Percentiles rank a stretch among this genome's conserved stretches.
phyloP scores from a whole-genome alignment of 2,113 vertebrate species.

The Cygnus buccinator region DNA sequence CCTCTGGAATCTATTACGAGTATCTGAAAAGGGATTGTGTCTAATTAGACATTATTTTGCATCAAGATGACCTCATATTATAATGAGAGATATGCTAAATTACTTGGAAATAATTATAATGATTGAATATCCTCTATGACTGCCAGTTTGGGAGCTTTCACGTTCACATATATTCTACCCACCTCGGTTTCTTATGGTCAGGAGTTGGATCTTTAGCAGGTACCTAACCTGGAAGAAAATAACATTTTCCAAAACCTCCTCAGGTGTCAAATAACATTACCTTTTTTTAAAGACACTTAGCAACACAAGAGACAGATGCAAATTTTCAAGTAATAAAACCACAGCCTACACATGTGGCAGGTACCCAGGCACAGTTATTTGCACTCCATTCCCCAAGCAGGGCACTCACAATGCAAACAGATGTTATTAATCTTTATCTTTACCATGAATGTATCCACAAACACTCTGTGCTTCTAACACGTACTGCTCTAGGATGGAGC shows the following conservation, averaged over 20 bases:
- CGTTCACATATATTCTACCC: not conserved
- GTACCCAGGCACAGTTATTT: not conserved
- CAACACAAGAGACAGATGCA: not conserved
- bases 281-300: not conserved
- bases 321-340: not conserved
- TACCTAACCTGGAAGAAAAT: not conserved
- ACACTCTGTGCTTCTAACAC: not conserved
- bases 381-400: not conserved
- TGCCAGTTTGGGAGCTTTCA: slow-evolving; percentile 26
- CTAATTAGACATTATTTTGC: slow-evolving; percentile 66
- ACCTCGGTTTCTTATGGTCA: not conserved
- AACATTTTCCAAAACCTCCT: not conserved
- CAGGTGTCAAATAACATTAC: not conserved
- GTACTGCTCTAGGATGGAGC: not conserved
- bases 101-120: slow-evolving; percentile 60
- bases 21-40: slow-evolving; percentile 43
- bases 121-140: slow-evolving; percentile 8
- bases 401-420: not conserved
- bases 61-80: slow-evolving; percentile 68
- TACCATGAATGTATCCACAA: not conserved
- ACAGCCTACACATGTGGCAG: not conserved
- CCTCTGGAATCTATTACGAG: slow-evolving; percentile 37
- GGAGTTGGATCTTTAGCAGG: not conserved
- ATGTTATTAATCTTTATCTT: slow-evolving; percentile 4
- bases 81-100: slow-evolving; percentile 65